A percentile compares a stretch with the other conserved stretches of the same genome.
Evolutionary conservation across 2,113 vertebrate genomes (phyloP).

Genomic region (Protobothrops flavoviridis): DNA sequence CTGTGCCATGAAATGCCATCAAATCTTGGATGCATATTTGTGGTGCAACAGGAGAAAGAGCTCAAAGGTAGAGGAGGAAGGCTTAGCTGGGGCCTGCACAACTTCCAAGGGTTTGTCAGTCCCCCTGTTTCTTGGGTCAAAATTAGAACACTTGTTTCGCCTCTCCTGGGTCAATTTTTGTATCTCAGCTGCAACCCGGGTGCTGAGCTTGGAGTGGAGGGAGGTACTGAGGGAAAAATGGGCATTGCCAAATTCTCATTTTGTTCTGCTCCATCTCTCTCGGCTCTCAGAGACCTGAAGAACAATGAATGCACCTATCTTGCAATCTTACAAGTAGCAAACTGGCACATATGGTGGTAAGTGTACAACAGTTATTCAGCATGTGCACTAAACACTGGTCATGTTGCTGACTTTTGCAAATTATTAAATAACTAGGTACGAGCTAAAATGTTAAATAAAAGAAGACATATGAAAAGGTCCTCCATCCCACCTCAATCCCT

Average conservation of each 20-base stretch:
- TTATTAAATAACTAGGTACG: not conserved
- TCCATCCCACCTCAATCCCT: not conserved
- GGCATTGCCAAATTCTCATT: not conserved
- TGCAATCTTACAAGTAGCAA: not conserved
- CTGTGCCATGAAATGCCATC: not conserved
- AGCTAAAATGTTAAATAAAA: not conserved
- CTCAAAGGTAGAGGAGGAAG: not conserved
- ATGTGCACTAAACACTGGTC: not conserved
- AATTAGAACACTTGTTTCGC: not conserved
- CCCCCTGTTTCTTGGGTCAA: not conserved
- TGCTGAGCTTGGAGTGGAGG: not conserved
- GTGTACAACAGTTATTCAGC: not conserved
- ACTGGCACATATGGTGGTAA: not conserved
- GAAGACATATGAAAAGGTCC: not conserved
- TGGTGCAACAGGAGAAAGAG: not conserved
- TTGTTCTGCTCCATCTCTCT: not conserved
- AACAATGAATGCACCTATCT: not conserved
- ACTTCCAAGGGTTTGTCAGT: not conserved
- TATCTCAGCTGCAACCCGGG: not conserved
- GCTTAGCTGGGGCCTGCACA: not conserved
- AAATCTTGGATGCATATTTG: not conserved
- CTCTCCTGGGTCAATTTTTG: not conserved
- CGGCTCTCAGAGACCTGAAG: not conserved
- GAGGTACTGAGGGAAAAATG: not conserved
- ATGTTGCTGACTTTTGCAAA: not conserved